Evolutionary conservation across 1,140 invertebrate species (phyloP), one percentile per base, ranked within the genome.

Genomic region (Reticulitermes speratus): DNA sequence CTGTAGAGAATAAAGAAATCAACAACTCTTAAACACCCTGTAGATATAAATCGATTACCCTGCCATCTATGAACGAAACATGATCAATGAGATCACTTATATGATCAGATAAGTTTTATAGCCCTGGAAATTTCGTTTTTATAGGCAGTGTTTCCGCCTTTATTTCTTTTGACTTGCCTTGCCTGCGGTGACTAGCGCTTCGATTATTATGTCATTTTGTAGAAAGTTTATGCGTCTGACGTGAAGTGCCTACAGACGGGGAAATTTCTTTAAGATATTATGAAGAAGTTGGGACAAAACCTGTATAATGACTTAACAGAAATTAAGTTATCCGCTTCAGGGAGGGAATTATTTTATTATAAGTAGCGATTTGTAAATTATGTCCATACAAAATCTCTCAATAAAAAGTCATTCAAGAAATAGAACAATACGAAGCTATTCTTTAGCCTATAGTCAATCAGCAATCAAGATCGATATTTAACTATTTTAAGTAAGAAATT

Each of bases 131-230:
- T 30, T 65, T n/a, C 59, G 21, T 65, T 65, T 75, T 75, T 75
- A 30, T 75, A 30, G n/a, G 25, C n/a, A 75, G 65, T 8, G 65
- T 9, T 75, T 16, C 59, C 16, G 19, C n/a, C 25, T 75, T 75
- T 75, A 5, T 75, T 75, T 75, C n/a, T 75, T 75, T 2, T 75
- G 65, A 75, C 9, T 3, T 8, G 16, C 65, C 7, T 75, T n/a
- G 65, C 65, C 65, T 16, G 25, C 25, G n/a, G 65, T n/a, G 25
- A 75, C 25, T 6, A 30, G 9, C 14, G 8, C 65, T 30, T 75
- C n/a, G n/a, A 75, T 75, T 75, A 75, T 30, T 30, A 75, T 75
- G 65, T 30, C 65, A 75, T 75, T 75, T 75, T 75, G n/a, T 30
- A 75, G 11, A 75, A n/a, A 25, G 7, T 75, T 75, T 75, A 75